Conservation (phyloP, 2,888 invertebrate species). For the Lumbricus terrestris region DNA sequence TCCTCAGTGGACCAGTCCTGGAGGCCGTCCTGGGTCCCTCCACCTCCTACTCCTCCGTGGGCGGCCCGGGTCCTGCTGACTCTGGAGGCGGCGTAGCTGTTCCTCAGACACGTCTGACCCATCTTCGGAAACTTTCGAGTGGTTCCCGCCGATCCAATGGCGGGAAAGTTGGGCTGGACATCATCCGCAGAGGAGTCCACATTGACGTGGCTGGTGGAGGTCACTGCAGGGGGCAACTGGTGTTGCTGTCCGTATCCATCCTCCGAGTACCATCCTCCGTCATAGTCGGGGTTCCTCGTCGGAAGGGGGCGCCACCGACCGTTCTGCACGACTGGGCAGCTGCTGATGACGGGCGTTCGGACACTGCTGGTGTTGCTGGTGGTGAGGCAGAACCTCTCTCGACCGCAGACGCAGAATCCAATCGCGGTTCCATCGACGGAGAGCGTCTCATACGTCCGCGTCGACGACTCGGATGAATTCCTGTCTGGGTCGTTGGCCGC, state of each 20-base stretch:
- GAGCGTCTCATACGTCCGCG: background rate
- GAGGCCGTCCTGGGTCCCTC: background rate
- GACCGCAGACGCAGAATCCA: background rate
- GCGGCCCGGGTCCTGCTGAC: too few species aligned
- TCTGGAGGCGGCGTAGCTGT: background rate
- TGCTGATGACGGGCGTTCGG: background rate
- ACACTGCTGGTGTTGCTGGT: background rate
- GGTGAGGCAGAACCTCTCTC: background rate
- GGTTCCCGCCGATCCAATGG: background rate
- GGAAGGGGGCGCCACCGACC: background rate
- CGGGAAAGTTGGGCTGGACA: background rate
- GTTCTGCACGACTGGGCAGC: background rate
- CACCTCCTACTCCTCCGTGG: too few species aligned
- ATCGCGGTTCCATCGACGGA: background rate
- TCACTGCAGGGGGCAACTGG: background rate
- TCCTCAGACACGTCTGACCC: background rate
- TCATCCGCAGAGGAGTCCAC: background rate
- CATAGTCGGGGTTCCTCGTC: background rate
- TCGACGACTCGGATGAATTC: background rate
- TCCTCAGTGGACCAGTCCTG: background rate
- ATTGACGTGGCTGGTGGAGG: background rate
- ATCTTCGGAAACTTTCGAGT: conserved; percentile 4
- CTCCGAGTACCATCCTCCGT: background rate
- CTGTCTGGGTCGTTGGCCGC: background rate
- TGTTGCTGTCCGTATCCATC: background rate